phyloP scores from a whole-genome alignment of 2,113 vertebrate species.

The Sander lucioperca region DNA sequence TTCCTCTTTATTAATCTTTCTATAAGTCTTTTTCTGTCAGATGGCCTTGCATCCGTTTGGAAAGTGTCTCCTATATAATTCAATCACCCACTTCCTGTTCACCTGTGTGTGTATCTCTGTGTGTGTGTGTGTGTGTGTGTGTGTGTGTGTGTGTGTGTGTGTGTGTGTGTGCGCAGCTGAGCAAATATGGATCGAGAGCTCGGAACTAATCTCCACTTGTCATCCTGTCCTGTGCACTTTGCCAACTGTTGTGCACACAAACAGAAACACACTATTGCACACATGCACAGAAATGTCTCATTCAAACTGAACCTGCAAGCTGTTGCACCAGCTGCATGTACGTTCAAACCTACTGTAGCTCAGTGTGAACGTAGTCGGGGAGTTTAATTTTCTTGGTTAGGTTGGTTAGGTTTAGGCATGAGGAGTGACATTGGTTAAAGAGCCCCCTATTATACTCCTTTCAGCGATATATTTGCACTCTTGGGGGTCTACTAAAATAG shows the following conservation, averaged over 20 bases:
- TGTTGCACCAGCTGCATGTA: neutral
- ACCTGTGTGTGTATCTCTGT: conserved; percentile 66
- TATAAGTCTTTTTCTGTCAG: conserved; percentile 17
- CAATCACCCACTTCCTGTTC: conserved; percentile 75
- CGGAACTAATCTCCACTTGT: conserved; percentile 62
- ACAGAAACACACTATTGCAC: conserved; percentile 12
- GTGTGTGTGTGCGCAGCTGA: conserved; percentile 62
- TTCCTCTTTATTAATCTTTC: conserved; percentile 18
- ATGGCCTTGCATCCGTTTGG: conserved; percentile 34
- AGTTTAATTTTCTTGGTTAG: too few relatives aligned
- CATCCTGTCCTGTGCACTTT: conserved; percentile 58
- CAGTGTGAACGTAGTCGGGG: too few relatives aligned
- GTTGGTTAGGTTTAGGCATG: too few relatives aligned
- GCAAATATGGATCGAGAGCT: conserved; percentile 66
- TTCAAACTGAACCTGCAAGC: neutral
- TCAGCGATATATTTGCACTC: too few relatives aligned
- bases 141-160: conserved; percentile 46
- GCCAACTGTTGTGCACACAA: conserved; percentile 28
- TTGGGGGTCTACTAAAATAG: too few relatives aligned
- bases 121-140: conserved; percentile 37
- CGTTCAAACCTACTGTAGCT: neutral
- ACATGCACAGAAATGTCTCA: neutral
- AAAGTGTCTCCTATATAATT: conserved; percentile 64
- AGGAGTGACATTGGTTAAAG: too few relatives aligned
- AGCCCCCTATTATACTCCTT: too few relatives aligned